Conservation (phyloP, 1,140 invertebrate genomes). For the Zaprionus taronus region DNA sequence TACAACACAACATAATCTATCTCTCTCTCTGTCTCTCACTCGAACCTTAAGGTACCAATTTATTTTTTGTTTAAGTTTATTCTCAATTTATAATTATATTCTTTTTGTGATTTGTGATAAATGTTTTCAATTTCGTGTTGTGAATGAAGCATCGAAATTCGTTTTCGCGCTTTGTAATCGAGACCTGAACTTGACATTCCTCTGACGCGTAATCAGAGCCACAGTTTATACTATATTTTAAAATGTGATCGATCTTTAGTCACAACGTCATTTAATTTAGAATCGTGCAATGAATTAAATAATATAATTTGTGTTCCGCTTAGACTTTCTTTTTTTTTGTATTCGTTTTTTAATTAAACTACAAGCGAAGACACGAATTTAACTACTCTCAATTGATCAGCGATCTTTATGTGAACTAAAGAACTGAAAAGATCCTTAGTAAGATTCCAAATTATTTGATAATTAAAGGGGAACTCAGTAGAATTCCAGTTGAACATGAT, state of each 20-base stretch:
- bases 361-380: background rate
- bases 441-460: no score
- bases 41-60: conserved; percentile 5
- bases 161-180: conserved; percentile 5
- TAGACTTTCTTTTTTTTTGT: background rate
- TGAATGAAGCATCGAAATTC: background rate
- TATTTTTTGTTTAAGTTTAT: conserved; percentile 1
- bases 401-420: background rate
- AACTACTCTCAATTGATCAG: background rate
- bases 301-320: background rate
- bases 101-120: background rate
- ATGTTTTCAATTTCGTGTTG: background rate
- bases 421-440: no score
- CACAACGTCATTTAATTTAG: conserved; percentile 1
- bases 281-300: background rate
- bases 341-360: background rate
- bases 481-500: no score
- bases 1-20: background rate
- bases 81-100: background rate
- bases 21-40: background rate
- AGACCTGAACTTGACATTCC: conserved; percentile 3
- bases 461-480: no score
- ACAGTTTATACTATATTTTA: background rate
- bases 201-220: background rate
- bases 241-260: conserved; percentile 4